phyloP scores from a whole-genome alignment of 1,140 invertebrate genomes.

The Bemisia tabaci region DNA sequence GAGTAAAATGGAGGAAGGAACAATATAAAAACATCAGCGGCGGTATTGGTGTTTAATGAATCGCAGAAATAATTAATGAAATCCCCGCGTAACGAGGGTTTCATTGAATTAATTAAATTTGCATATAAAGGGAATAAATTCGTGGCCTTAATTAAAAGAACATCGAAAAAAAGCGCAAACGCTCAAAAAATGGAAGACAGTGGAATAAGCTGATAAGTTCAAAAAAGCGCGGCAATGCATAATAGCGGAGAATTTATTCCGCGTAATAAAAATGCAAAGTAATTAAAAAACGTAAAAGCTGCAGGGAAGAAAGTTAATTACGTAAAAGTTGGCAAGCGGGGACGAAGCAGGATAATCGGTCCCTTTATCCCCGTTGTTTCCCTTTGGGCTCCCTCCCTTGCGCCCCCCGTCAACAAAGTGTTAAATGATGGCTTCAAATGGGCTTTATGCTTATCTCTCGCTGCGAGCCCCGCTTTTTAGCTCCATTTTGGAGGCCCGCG shows the following conservation, averaged over 20 bases:
- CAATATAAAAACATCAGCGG: neutral
- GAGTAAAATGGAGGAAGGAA: neutral
- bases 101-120: slow-evolving; percentile 1
- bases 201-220: neutral
- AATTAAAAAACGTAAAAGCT: neutral
- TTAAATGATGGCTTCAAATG: neutral
- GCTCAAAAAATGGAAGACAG: neutral
- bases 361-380: too few species aligned
- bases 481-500: neutral
- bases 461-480: neutral
- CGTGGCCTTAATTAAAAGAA: neutral
- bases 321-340: neutral
- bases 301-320: neutral
- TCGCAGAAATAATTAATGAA: neutral
- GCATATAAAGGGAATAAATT: neutral
- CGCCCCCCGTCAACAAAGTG: neutral
- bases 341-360: neutral
- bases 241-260: neutral
- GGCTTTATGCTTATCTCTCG: neutral
- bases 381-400: too few species aligned
- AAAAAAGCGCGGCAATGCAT: neutral
- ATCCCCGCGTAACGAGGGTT: neutral
- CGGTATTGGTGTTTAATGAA: neutral
- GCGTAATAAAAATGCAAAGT: neutral
- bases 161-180: neutral